Evolutionary conservation across 2,797 vertebrate species (phyloP), one percentile per base, ranked within the genome.

Genomic region (Pseudochirops corinnae): DNA sequence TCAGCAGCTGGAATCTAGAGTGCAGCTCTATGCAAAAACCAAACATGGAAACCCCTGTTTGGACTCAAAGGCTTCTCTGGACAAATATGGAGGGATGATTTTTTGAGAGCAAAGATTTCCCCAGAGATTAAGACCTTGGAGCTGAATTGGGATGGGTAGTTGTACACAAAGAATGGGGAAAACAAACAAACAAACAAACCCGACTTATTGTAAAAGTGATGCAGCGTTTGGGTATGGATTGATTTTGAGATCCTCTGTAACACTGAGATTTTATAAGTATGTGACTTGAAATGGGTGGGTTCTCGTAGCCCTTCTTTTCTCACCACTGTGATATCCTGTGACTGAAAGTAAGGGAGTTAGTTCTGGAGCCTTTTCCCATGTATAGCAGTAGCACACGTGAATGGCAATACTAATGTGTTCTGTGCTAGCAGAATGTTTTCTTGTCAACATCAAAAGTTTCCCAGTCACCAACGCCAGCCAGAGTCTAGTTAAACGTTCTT

Each of bases 1-100:
- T 31, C 97, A 98, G 96, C 98, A 98, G 92, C 98, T 99, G 67
- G 98, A 98, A 92, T 93, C 97, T 87, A 97, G 98, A 93, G 97
- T 93, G 90, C 97, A 57, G 93, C 94, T 98, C 95, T 92, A 91
- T 95, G 60, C 95, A 55, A 95, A 96, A 93, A 11, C 94, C 39
- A 7, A 94, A 60, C 92, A 92, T 18, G 91, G 90, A 92, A 96
- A 18, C 92, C 39, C 39, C 21, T 11, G 21, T 50, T 87, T 87
- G 74, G 92, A 94, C 95, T 93, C 93, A 93, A 90, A 5, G 56
- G 7, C 56, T 90, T 91, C 93, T 1, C 60, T 94, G 10, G 94
- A 91, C 31, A 95, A 53, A 94, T 50, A 90, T 14, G 9, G 90
- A 4, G 95, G 55, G 28, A 62, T 95, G 93, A 58, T 96, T 96